phyloP scores from a whole-genome alignment of 2,113 vertebrate species.

The Arvicanthis niloticus region DNA sequence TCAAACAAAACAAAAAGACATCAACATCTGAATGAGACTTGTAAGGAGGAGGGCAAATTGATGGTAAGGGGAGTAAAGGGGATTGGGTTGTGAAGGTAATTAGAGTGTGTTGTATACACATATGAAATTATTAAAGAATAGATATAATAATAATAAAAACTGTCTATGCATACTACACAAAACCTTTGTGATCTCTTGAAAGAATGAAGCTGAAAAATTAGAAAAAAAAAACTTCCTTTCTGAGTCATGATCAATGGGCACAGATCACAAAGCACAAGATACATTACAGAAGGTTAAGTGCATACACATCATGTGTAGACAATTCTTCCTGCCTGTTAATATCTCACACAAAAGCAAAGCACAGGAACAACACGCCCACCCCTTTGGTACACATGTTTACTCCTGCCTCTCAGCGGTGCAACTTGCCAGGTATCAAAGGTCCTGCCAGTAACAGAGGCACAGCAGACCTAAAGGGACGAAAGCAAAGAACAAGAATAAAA shows the following conservation, averaged over 20 bases:
- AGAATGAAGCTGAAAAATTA: not conserved
- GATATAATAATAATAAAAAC: not conserved
- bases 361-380: not conserved
- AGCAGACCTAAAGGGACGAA: constrained; percentile 59
- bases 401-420: not conserved
- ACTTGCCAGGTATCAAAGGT: constrained; percentile 36
- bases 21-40: not conserved
- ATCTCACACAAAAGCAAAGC: constrained; percentile 41
- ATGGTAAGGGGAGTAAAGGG: not conserved
- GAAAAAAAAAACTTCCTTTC: not conserved
- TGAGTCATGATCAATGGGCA: not conserved
- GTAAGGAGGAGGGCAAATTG: too few relatives aligned
- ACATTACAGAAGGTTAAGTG: not conserved
- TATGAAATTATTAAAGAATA: not conserved
- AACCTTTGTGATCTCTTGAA: not conserved
- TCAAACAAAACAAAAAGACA: not conserved
- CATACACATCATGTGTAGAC: not conserved
- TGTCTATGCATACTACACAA: not conserved
- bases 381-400: constrained; percentile 33
- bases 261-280: not conserved
- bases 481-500: constrained; percentile 77
- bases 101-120: not conserved
- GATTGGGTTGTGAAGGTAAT: not conserved
- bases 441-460: constrained; percentile 41
- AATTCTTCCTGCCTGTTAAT: constrained; percentile 23